Percentiles rank a stretch among this genome's conserved stretches.
Evolutionary conservation across 2,888 invertebrate genomes (phyloP).

Genomic region (Synanthedon myopaeformis): DNA sequence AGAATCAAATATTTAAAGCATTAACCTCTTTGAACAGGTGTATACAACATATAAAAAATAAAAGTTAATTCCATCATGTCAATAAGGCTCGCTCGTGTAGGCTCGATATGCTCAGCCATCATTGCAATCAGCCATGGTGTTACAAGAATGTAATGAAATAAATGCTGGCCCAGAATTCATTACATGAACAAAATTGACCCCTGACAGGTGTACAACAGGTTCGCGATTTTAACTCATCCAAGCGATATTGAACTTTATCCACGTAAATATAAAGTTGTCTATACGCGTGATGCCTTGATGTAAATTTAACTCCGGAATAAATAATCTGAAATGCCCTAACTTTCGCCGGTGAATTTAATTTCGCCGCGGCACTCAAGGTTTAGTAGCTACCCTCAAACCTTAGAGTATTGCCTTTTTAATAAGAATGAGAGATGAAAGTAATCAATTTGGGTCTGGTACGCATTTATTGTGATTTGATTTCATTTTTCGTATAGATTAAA

Average conservation of each 20-base stretch:
- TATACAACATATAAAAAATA: too few species aligned
- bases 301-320: slow-evolving; percentile 29
- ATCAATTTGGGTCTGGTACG: not conserved
- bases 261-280: not conserved
- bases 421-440: not conserved
- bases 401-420: not conserved
- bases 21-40: too few species aligned
- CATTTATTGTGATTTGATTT: too few species aligned
- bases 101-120: not conserved
- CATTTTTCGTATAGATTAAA: too few species aligned
- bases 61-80: too few species aligned
- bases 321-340: slow-evolving; percentile 25
- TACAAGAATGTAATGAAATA: slow-evolving; percentile 10
- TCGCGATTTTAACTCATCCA: not conserved
- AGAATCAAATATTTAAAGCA: too few species aligned
- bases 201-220: slow-evolving; percentile 15
- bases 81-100: too few species aligned
- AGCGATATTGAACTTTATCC: not conserved
- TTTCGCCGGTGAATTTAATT: slow-evolving; percentile 29
- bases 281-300: not conserved
- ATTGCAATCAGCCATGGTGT: not conserved
- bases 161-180: slow-evolving; percentile 26
- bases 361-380: slow-evolving; percentile 7
- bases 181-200: slow-evolving; percentile 28
- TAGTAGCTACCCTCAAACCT: not conserved